A percentile compares a stretch with the other conserved stretches of the same genome.
These are phyloP conservation scores for Sylvia atricapilla DNA, from an alignment of 2,113 vertebrate species.

Conservation along the genomic window DNA sequence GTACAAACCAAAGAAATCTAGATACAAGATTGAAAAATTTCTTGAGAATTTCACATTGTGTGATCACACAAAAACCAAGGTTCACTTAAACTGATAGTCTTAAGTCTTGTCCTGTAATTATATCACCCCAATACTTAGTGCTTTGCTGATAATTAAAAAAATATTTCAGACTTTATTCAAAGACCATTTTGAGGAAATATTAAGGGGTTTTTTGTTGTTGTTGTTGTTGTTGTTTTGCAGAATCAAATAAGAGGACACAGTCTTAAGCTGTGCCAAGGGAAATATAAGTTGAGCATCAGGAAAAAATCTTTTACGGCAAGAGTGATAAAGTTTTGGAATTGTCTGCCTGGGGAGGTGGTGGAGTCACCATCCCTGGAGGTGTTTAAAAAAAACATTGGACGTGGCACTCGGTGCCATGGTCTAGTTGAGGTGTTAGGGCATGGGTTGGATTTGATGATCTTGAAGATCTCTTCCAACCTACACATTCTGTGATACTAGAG, in stretches of 20 bases:
- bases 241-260: background rate
- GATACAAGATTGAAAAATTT: background rate
- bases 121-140: background rate
- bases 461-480: background rate
- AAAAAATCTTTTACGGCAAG: background rate
- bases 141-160: background rate
- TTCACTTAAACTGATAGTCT: background rate
- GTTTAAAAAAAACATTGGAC: background rate
- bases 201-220: accelerated
- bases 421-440: background rate
- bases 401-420: background rate
- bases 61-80: background rate
- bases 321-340: background rate
- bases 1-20: background rate
- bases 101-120: background rate
- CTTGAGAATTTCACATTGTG: background rate
- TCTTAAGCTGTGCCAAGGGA: background rate
- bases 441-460: background rate
- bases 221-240: background rate
- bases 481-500: background rate
- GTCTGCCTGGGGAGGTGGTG: background rate
- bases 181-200: background rate
- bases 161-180: background rate
- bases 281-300: background rate
- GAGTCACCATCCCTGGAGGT: background rate